Base-by-base conservation (phyloP, 2,113 vertebrate genomes). In the Cairina moschata region DNA sequence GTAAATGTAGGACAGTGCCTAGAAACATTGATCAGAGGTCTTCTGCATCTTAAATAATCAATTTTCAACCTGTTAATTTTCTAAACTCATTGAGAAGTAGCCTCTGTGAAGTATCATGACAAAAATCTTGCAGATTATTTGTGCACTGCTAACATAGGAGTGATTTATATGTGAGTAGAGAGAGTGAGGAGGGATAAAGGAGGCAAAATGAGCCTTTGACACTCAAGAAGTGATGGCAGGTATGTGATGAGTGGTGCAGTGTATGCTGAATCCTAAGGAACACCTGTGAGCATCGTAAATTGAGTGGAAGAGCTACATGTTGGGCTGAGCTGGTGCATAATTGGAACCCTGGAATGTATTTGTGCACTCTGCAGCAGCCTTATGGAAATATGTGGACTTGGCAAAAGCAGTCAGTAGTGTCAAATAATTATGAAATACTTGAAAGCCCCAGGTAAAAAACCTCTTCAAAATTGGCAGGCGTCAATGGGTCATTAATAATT, bases 401-500 rank as follows among this genome's bases (percentile, higher is more conserved):
- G 93, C 96, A 96, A 86, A 87, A 97, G 72, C 84, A 87, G 63
- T 85, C 93, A 94, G 82, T 82, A 76, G 72, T 12, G 21, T 89
- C 83, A 89, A 82, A 85, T 97, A 95, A 95, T 97, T 96, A 91
- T 83, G 83, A 94, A 95, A 96, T 88, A 95, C 88, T 96, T 96
- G 91, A 97, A 97, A 97, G 75, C 66, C 65, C 55, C 60, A 96
- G 95, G 91, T 97, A 97, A 96, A 96, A 83, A 95, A 93, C 54
- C 66, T 97, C 94, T 97, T 96, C 82, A 97, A 83, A 97, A 96
- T 42, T 94, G 96, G 97, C 95, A 96, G 84, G 20, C 62, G 0
- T 93, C 88, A 91, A 85, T 92, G 75, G 87, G 90, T 96, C 83
- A 94, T 98, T 98, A 98, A 94, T 97, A 97, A 97, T 95, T 97